A percentile compares a stretch with the other conserved stretches of the same genome.
Evolutionary conservation across 2,888 invertebrate species (phyloP).

Genomic region (Sarcophaga carnaria): DNA sequence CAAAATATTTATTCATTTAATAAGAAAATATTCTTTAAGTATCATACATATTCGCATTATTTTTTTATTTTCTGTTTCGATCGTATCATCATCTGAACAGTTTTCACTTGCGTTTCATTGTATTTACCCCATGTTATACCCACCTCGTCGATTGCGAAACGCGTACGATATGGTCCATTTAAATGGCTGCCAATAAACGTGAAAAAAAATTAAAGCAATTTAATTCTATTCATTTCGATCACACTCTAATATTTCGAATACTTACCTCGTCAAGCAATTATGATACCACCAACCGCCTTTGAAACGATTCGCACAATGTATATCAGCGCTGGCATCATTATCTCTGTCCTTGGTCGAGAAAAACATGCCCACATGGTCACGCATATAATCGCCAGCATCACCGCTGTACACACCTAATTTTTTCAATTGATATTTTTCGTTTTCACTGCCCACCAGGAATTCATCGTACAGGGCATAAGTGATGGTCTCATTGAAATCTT

Average conservation of each 20-base stretch:
- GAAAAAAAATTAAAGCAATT: background rate
- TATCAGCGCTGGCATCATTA: conserved; percentile 40
- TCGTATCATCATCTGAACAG: conserved; percentile 58
- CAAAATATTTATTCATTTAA: background rate
- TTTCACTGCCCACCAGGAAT: conserved; percentile 53
- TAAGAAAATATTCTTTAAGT: background rate
- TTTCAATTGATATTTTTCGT: conserved; percentile 58
- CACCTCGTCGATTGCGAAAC: conserved; percentile 32
- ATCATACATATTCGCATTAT: background rate
- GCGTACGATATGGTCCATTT: conserved; percentile 54
- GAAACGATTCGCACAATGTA: conserved; percentile 48
- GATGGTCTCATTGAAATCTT: conserved; percentile 42
- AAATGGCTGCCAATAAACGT: conserved; percentile 45
- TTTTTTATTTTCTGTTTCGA: background rate
- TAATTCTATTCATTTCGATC: background rate
- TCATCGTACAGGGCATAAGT: conserved; percentile 54
- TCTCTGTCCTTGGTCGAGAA: conserved; percentile 58
- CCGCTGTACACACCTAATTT: conserved; percentile 58
- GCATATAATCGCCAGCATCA: conserved; percentile 53
- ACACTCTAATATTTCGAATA: background rate
- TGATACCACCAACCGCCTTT: conserved; percentile 63
- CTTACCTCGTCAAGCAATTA: conserved; percentile 56
- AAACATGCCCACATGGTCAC: conserved; percentile 44
- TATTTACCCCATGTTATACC: conserved; percentile 52
- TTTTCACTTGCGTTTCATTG: conserved; percentile 24